A percentile compares a stretch with the other conserved stretches of the same genome.
phyloP scores from a whole-genome alignment of 2,113 vertebrate species.

The Perca schrenkii region DNA sequence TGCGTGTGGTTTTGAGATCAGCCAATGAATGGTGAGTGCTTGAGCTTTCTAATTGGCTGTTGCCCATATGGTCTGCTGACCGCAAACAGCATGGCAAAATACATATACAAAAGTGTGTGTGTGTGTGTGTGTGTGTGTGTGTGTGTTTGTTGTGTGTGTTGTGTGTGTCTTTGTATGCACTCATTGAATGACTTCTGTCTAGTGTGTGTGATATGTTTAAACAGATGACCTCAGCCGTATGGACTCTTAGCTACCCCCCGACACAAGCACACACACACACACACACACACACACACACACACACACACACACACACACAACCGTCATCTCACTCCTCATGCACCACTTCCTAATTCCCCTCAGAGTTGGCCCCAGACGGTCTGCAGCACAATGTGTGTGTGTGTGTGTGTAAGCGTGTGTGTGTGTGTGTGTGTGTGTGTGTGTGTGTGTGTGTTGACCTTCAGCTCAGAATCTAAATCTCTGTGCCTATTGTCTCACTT shows the following conservation, averaged over 20 bases:
- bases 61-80: constrained; percentile 47
- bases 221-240: constrained; percentile 70
- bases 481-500: neutral
- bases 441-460: neutral
- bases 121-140: too few species aligned
- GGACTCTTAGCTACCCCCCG: constrained; percentile 38
- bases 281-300: constrained; percentile 25
- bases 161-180: constrained; percentile 2
- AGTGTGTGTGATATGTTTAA: constrained; percentile 67
- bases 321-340: constrained; percentile 12
- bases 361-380: constrained; percentile 33
- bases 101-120: constrained; percentile 25
- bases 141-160: constrained; percentile 22
- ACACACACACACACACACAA: constrained; percentile 9
- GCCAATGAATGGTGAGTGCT: constrained; percentile 43
- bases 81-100: constrained; percentile 24
- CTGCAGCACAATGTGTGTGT: constrained; percentile 1
- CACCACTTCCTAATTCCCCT: constrained; percentile 33
- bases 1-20: constrained; percentile 52
- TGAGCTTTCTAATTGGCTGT: constrained; percentile 67
- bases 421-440: constrained; percentile 7
- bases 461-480: neutral
- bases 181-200: constrained; percentile 42
- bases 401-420: constrained; percentile 3
- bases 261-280: neutral